Evolutionary conservation across 2,113 vertebrate species (phyloP), one percentile per base, ranked within the genome.

Genomic region (Progne subis): DNA sequence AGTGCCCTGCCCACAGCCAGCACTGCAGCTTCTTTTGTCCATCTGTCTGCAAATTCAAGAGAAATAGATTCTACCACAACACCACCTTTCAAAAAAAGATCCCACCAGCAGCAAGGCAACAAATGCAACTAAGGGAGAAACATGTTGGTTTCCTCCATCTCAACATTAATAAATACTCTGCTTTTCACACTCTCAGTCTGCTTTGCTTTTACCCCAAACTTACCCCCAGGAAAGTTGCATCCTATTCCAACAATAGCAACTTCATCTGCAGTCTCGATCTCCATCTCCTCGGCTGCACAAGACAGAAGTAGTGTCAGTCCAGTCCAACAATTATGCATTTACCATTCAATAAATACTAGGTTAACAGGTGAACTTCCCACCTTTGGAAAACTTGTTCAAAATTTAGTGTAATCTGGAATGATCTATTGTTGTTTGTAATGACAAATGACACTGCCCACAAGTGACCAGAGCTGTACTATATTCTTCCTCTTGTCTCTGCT

Each of bases 171-270:
- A 5, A 67, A 20, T 3, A 32, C 18, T 13, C 11, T 23, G 28
- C 25, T 89, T 88, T 75, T 43, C 50, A 41, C 26, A 21, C 19
- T 63, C 59, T 50, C 41, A 94, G n/a, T 44, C 28, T 55, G 43
- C 29, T 93, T 72, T 82, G 77, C 24, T 81, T 88, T 78, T 34
- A 52, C 14, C 11, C 34, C 59, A 88, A 21, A 64, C 86, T 97
- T 80, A 98, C 97, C 96, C 95, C 97, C 97, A 0, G 97, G 96
- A 81, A 98, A 98, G 76, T 97, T 96, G 92, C 97, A 98, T 57
- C 96, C 97, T 82, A 97, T 97, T 46, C 97, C 97, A 79, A 97
- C 96, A 93, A 97, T 79, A 46, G 97, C 97, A 75, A 97, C 77
- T 84, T 96, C 92, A 23, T 96, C 90, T 60, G 25, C 93, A 44